Percentiles rank a stretch among this genome's conserved stretches.
Evolutionary conservation across 2,113 vertebrate species (phyloP).

Genomic region (Trematocara nigrifrons): DNA sequence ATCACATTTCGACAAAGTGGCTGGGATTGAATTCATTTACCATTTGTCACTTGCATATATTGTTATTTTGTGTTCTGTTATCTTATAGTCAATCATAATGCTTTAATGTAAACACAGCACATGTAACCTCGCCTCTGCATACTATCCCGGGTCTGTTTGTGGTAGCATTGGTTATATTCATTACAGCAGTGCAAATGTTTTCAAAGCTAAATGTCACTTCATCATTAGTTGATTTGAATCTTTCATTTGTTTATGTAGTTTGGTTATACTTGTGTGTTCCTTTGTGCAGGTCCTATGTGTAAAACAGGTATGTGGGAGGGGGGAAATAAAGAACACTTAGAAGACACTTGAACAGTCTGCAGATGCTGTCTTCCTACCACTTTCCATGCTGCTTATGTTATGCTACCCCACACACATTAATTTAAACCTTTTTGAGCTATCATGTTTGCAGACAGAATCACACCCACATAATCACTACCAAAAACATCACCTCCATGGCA

Average conservation of each 20-base stretch:
- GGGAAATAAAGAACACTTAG: accelerated
- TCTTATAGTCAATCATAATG: neutral
- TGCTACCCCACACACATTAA: neutral
- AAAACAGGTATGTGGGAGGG: neutral
- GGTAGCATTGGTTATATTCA: neutral
- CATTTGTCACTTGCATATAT: accelerated
- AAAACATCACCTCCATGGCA: neutral
- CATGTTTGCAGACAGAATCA: neutral
- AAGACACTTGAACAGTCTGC: accelerated
- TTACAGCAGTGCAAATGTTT: neutral
- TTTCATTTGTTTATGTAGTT: neutral
- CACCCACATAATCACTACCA: neutral
- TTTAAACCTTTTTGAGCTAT: neutral
- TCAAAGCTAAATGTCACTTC: neutral
- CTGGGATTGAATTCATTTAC: accelerated
- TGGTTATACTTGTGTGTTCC: neutral
- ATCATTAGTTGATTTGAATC: neutral
- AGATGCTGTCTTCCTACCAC: neutral
- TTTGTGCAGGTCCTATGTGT: neutral
- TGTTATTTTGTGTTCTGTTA: neutral
- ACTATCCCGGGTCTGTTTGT: neutral
- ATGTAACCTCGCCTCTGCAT: neutral
- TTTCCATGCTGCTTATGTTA: neutral
- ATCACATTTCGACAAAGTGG: accelerated
- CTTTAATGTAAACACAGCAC: neutral